Conservation (phyloP, 2,888 invertebrate genomes). For the Stenurella melanura region DNA sequence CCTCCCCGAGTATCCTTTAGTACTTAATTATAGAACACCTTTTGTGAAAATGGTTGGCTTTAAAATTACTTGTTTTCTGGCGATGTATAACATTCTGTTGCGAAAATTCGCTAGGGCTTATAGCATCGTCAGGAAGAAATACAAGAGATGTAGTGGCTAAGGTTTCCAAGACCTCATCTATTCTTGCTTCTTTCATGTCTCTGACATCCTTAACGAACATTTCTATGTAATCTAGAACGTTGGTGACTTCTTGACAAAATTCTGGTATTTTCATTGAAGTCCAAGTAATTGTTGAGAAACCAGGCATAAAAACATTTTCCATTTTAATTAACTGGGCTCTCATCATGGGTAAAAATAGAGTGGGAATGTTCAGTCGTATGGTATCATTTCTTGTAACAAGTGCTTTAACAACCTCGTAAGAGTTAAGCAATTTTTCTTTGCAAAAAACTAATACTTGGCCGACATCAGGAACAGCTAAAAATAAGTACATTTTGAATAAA, state of each 20-base stretch:
- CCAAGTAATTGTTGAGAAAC: constrained; percentile 87
- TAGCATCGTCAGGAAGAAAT: constrained; percentile 78
- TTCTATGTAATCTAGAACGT: constrained; percentile 78
- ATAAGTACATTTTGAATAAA: neutral
- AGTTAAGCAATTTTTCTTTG: constrained; percentile 80
- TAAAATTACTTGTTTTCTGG: constrained; percentile 73
- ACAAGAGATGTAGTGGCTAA: constrained; percentile 80
- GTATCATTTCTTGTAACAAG: constrained; percentile 79
- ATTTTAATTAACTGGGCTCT: constrained; percentile 80
- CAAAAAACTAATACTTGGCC: constrained; percentile 85
- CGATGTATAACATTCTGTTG: constrained; percentile 78
- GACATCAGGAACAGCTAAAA: constrained; percentile 82
- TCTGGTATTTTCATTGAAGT: constrained; percentile 83
- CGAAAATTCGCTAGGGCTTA: constrained; percentile 78
- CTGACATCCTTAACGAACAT: constrained; percentile 80
- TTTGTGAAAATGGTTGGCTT: neutral
- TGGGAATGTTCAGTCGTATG: constrained; percentile 79
- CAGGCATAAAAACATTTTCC: constrained; percentile 84
- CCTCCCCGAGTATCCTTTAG: too few species aligned
- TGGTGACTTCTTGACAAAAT: constrained; percentile 77
- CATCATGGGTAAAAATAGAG: constrained; percentile 82
- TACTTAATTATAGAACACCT: neutral
- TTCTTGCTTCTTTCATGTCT: constrained; percentile 85
- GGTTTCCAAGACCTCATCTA: constrained; percentile 80
- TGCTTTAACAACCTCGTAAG: constrained; percentile 78